Evolutionary conservation across 92 coral and sea anemone genomes (phyloP), one percentile per base, ranked within the genome.

Genomic region (Palythoa grandiflora): DNA sequence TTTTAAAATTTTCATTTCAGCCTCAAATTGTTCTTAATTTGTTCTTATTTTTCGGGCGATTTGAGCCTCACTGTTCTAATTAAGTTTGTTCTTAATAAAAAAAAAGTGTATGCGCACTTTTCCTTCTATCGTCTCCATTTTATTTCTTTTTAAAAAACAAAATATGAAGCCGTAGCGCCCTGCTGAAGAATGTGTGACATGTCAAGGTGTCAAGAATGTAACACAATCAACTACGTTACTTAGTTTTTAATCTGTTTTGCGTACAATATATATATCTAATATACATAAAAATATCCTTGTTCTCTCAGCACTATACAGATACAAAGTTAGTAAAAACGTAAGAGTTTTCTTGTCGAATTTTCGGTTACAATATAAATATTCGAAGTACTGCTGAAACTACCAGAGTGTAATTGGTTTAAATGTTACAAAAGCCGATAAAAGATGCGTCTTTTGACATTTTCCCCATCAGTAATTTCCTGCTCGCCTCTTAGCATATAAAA

Each of bases 141-240:
- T 65, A 11, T 17, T 17, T n/a, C 5, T 65, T 19, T 61, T n/a
- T n/a, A n/a, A 61, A 51, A 55, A 15, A 21, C 20, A 7, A 4
- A 44, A 44, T 44, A 44, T 44, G 6, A 4, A 44, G 50, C 50
- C 6, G 66, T 38, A 68, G 61, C 86, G 63, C 66, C 36, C 48
- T 44, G 47, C 21, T n/a, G 6, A 12, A 81, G 75, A 81, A 21
- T 51, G 63, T 68, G 86, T 81, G 86, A 81, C 76, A 53, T 68
- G 9, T 81, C 75, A 81, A 14, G 76, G 6, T 68, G 75, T 81
- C 86, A 68, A 81, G 12, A 44, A n/a, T 12, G 86, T 81, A 81
- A 81, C 86, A 81, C 74, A 81, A 65, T 44, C 6, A 48, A 68
- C 40, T 3, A 20, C 12, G 17, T 48, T 50, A 63, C 39, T 20